A percentile compares a stretch with the other conserved stretches of the same genome.
Conservation (phyloP, 92 coral and sea anemone genomes). For the Micromussa lordhowensis region DNA sequence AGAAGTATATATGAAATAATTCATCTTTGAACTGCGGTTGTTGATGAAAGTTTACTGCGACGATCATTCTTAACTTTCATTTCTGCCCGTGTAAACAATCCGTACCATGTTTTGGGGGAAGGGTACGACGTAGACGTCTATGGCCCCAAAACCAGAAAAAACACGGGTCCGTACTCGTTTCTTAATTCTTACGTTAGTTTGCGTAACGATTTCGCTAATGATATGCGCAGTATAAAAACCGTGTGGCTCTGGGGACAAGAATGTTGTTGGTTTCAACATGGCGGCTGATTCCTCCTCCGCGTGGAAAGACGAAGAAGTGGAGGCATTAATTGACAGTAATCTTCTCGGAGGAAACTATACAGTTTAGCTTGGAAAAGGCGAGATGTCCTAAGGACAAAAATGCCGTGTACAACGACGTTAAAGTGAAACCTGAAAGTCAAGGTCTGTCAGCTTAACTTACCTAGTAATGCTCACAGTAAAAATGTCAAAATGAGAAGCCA, state of each 20-base stretch:
- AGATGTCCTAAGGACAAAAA: constrained; percentile 47
- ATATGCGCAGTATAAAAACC: background rate
- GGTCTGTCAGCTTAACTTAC: too few species aligned
- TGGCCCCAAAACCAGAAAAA: too few species aligned
- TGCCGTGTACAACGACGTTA: constrained; percentile 32
- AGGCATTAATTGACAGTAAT: constrained; percentile 20
- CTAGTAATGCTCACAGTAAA: too few species aligned
- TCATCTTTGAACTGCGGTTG: too few species aligned
- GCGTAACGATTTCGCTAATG: background rate
- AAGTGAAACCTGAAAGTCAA: constrained; percentile 35
- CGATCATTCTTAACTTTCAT: too few species aligned
- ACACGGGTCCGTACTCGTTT: background rate
- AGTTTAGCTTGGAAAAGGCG: constrained; percentile 33
- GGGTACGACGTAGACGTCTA: too few species aligned
- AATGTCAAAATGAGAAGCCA: constrained; percentile 22
- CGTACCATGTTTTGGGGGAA: too few species aligned
- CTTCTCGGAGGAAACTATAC: constrained; percentile 26
- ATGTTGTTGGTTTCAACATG: constrained; percentile 1
- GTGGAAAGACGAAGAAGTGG: constrained; percentile 34
- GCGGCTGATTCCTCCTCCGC: background rate
- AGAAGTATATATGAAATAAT: too few species aligned
- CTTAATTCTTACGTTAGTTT: background rate
- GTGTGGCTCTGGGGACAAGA: background rate
- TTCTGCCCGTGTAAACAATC: too few species aligned
- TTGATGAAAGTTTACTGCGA: too few species aligned